Conservation (phyloP, 2,797 vertebrate species). For the Paratrypauchen microcephalus region DNA sequence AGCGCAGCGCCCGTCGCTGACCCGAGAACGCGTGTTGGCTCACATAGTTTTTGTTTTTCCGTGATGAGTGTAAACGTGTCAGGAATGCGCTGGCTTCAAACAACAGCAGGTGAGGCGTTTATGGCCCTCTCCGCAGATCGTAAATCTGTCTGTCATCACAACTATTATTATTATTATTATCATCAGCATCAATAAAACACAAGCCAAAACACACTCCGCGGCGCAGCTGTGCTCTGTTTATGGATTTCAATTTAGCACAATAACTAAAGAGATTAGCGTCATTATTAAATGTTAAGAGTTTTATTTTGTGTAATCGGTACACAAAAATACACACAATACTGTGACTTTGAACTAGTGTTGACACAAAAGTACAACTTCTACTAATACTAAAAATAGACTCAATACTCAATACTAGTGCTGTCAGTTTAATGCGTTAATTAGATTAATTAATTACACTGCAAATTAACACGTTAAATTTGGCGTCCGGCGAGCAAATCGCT, state of each 20-base stretch:
- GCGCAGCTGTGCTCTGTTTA: constrained; percentile 30
- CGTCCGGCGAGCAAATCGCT: too few relatives aligned
- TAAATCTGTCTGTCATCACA: constrained; percentile 29
- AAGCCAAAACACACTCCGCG: constrained; percentile 18
- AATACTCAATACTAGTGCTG: too few relatives aligned
- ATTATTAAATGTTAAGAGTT: constrained; percentile 13
- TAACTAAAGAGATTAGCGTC: background rate
- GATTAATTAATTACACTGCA: too few relatives aligned
- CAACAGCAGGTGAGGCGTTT: constrained; percentile 24
- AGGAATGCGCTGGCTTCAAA: constrained; percentile 44
- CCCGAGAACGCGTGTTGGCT: background rate
- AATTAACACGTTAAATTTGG: too few relatives aligned
- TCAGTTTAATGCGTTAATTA: too few relatives aligned
- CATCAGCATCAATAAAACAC: constrained; percentile 18
- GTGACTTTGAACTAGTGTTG: background rate
- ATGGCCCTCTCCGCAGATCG: background rate
- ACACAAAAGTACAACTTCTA: too few relatives aligned
- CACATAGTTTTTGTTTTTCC: constrained; percentile 14
- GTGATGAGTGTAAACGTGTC: constrained; percentile 33
- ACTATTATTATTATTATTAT: constrained; percentile 8
- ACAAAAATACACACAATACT: too few relatives aligned
- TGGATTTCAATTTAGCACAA: background rate
- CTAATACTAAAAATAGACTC: too few relatives aligned
- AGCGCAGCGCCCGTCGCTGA: background rate
- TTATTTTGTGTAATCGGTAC: constrained; percentile 1